Percentiles rank a stretch among this genome's conserved stretches.
These are phyloP conservation scores for Prunella himalayana DNA, from an alignment of 2,113 vertebrate genomes.

Conservation along the genomic window DNA sequence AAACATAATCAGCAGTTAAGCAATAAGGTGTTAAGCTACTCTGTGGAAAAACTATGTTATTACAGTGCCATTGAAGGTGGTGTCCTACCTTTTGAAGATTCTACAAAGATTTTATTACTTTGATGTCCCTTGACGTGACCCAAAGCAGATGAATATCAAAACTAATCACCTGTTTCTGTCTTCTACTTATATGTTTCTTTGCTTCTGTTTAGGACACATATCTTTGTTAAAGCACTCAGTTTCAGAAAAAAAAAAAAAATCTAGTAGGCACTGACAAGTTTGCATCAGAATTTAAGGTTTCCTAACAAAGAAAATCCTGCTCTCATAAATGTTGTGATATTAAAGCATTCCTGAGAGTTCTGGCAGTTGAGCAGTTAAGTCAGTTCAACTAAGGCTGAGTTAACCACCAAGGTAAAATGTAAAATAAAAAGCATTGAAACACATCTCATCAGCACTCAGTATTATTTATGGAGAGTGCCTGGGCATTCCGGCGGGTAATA, in stretches of 20 bases:
- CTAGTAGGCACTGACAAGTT: neutral
- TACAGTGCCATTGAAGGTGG: neutral
- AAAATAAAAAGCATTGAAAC: slow-evolving; percentile 3
- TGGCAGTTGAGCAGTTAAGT: neutral
- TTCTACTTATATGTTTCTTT: neutral
- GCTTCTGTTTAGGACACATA: neutral
- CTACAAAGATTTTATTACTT: neutral
- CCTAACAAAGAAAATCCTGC: neutral
- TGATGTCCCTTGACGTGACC: neutral
- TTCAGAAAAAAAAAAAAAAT: neutral
- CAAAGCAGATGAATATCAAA: neutral
- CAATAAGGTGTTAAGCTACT: neutral
- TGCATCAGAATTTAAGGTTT: neutral
- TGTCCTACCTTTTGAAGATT: neutral
- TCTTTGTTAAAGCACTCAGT: neutral
- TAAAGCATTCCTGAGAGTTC: neutral
- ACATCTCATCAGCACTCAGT: neutral
- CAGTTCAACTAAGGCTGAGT: neutral
- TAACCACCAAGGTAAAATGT: neutral
- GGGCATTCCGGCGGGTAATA: slow-evolving; percentile 8
- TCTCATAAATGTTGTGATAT: fast-evolving
- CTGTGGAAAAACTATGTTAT: neutral
- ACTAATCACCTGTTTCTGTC: neutral
- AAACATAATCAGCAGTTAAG: neutral
- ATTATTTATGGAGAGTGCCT: slow-evolving; percentile 39